Conservation (phyloP, 2,888 invertebrate genomes). For the Nyleta sp. region DNA sequence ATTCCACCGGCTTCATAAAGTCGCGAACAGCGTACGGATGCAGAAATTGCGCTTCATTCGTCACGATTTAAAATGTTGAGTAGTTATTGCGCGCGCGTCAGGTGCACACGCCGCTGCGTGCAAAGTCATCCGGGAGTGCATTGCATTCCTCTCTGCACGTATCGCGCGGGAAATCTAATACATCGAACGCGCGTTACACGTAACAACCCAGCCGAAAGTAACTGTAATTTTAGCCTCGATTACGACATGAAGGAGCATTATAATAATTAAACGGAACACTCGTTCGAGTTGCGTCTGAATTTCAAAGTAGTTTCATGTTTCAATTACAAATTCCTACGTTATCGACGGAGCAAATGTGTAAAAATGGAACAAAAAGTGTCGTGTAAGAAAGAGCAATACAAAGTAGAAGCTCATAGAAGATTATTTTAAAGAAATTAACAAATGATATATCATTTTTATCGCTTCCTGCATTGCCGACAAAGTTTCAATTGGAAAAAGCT, state of each 20-base stretch:
- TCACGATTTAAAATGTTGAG: conserved; percentile 49
- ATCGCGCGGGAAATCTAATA: conserved; percentile 2
- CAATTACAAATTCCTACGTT: too few species aligned
- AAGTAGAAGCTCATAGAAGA: too few species aligned
- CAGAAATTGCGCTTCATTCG: conserved; percentile 44
- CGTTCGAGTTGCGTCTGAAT: too few species aligned
- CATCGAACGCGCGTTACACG: background rate
- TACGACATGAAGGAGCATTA: background rate
- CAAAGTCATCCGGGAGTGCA: conserved; percentile 17
- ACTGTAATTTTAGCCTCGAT: conserved; percentile 1
- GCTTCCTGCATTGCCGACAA: too few species aligned
- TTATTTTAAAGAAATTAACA: too few species aligned
- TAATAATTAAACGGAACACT: conserved; percentile 2
- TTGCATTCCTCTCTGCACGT: background rate
- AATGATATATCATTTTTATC: too few species aligned
- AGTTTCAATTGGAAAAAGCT: too few species aligned
- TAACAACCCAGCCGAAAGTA: conserved; percentile 7
- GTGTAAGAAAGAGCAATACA: too few species aligned
- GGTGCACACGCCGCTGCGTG: conserved; percentile 3
- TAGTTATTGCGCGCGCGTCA: conserved; percentile 37
- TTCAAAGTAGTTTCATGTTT: too few species aligned
- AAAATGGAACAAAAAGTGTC: too few species aligned
- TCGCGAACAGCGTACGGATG: conserved; percentile 16
- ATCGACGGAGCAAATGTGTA: too few species aligned
- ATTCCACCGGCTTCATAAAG: conserved; percentile 35